Conservation (phyloP, 2,797 vertebrate species). For the Lagocephalus sceleratus region DNA sequence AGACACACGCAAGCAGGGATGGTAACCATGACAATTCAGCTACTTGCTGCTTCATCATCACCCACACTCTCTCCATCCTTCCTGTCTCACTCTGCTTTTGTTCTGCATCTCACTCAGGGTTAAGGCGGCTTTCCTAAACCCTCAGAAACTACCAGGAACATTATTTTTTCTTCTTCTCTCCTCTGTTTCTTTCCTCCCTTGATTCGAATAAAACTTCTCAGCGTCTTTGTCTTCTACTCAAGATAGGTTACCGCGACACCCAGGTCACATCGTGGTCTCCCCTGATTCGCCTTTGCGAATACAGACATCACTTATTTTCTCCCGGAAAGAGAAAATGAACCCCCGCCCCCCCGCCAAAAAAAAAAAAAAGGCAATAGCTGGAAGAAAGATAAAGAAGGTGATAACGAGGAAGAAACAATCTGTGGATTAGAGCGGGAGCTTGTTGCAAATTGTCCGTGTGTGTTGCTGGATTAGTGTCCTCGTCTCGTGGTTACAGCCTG, state of each 20-base stretch:
- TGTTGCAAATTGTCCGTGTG: conserved; percentile 42
- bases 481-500: conserved; percentile 39
- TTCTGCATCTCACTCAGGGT: conserved; percentile 27
- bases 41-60: conserved; percentile 65
- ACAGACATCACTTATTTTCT: conserved; percentile 1
- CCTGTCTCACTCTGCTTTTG: conserved; percentile 55
- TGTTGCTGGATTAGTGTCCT: conserved; percentile 51
- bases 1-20: conserved; percentile 24
- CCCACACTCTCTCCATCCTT: conserved; percentile 67
- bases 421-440: conserved; percentile 35
- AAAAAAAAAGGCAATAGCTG: conserved; percentile 11
- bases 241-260: conserved; percentile 24
- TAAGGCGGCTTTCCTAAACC: conserved; percentile 45
- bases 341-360: too few relatives aligned
- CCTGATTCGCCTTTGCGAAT: conserved; percentile 5
- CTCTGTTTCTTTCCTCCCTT: conserved; percentile 12
- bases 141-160: conserved; percentile 50
- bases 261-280: conserved; percentile 8
- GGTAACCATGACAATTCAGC: conserved; percentile 73
- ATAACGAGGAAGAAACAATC: conserved; percentile 12
- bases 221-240: conserved; percentile 10
- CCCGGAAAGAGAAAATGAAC: conserved; percentile 14
- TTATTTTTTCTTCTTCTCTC: conserved; percentile 1
- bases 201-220: conserved; percentile 25
- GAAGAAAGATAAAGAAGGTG: background rate